phyloP scores from a whole-genome alignment of 2,113 vertebrate genomes.

The Isurus oxyrinchus region DNA sequence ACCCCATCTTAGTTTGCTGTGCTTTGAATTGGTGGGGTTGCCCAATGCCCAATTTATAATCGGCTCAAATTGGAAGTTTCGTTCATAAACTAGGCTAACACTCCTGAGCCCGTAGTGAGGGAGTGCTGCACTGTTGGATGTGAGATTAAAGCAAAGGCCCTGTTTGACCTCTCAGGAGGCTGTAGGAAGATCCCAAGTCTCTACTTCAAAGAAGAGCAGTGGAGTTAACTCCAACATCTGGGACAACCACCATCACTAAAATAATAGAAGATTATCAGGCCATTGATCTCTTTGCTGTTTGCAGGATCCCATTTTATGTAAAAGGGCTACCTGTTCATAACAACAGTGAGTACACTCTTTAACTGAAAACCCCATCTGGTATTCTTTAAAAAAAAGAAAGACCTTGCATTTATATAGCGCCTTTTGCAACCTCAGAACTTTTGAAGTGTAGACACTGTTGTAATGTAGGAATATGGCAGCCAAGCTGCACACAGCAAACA shows the following conservation, averaged over 20 bases:
- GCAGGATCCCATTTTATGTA: neutral
- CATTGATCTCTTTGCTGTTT: neutral
- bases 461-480: neutral
- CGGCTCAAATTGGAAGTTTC: neutral
- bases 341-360: neutral
- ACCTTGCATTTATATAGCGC: neutral
- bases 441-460: neutral
- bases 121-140: neutral
- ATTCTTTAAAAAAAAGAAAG: too few species aligned
- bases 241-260: neutral
- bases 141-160: neutral
- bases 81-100: neutral
- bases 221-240: too few species aligned
- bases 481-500: neutral
- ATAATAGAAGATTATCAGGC: neutral
- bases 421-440: neutral
- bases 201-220: neutral
- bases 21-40: neutral
- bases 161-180: neutral
- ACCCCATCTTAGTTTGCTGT: too few species aligned
- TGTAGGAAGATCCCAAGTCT: neutral
- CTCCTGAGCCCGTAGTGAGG: neutral
- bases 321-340: neutral
- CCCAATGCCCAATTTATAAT: neutral
- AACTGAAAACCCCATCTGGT: neutral